Conservation (phyloP, 2,113 vertebrate genomes). For the Leucosticte australis region DNA sequence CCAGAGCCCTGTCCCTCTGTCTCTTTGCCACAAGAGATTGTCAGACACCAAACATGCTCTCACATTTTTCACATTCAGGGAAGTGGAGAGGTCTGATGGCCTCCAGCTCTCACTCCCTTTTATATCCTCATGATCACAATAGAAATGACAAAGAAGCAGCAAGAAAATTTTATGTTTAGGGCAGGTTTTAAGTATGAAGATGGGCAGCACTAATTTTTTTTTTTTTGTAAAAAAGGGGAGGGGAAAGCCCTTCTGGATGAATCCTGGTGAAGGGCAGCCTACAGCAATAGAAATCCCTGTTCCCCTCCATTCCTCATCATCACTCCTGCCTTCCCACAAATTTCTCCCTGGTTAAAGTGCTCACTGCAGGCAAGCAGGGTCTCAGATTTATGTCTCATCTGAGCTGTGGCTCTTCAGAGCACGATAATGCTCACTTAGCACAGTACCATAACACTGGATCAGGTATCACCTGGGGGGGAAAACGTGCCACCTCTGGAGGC, state of each 20-base stretch:
- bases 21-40: neutral
- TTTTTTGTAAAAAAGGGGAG: neutral
- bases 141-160: neutral
- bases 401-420: neutral
- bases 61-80: accelerated
- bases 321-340: neutral
- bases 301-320: neutral
- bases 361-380: neutral
- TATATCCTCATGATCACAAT: neutral
- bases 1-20: neutral
- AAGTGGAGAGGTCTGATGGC: neutral
- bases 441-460: neutral
- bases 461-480: neutral
- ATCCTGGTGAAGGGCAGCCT: neutral
- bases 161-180: neutral
- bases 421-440: neutral
- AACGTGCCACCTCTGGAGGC: neutral
- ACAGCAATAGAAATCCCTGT: neutral
- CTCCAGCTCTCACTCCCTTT: neutral
- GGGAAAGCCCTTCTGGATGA: accelerated
- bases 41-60: accelerated
- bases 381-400: neutral
- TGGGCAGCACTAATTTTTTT: neutral
- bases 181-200: neutral
- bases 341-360: neutral